phyloP scores from a whole-genome alignment of 2,888 invertebrate species.

The Zootermopsis nevadensis region DNA sequence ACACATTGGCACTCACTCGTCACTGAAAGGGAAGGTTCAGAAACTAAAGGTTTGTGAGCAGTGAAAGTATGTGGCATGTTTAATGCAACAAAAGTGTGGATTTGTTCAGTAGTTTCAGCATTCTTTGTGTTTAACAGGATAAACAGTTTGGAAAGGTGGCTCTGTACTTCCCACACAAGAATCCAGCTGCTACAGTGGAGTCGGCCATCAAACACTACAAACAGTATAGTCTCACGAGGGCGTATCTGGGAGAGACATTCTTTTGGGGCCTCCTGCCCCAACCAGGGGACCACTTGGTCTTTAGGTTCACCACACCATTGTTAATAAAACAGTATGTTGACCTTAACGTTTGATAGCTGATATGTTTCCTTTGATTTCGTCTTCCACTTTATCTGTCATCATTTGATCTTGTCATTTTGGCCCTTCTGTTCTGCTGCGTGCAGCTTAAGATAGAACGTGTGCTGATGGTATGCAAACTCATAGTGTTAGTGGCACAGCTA shows the following conservation, averaged over 20 bases:
- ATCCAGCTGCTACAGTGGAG: conserved; percentile 77
- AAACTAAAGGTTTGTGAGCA: conserved; percentile 79
- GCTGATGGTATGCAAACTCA: no score
- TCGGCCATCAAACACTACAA: conserved; percentile 84
- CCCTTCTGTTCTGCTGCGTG: no score
- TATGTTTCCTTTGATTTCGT: no score
- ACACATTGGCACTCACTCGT: conserved; percentile 95
- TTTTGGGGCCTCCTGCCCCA: conserved; percentile 93
- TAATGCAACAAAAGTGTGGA: no score
- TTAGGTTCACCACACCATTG: conserved; percentile 82
- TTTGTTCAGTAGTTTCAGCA: no score
- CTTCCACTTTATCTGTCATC: no score
- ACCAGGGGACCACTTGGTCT: conserved; percentile 81
- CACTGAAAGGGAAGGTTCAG: conserved; percentile 95
- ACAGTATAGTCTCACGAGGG: conserved; percentile 80
- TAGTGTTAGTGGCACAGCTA: no score
- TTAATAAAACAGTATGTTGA: conserved; percentile 72
- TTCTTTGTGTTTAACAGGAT: conserved; percentile 70
- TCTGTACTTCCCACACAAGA: conserved; percentile 81
- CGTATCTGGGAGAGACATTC: conserved; percentile 87
- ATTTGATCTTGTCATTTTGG: no score
- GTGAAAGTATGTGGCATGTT: no score
- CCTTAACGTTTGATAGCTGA: no score
- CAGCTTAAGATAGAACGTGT: no score
- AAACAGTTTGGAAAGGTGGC: conserved; percentile 87